Conservation (phyloP, 2,113 vertebrate species). For the Aldabrachelys gigantea region DNA sequence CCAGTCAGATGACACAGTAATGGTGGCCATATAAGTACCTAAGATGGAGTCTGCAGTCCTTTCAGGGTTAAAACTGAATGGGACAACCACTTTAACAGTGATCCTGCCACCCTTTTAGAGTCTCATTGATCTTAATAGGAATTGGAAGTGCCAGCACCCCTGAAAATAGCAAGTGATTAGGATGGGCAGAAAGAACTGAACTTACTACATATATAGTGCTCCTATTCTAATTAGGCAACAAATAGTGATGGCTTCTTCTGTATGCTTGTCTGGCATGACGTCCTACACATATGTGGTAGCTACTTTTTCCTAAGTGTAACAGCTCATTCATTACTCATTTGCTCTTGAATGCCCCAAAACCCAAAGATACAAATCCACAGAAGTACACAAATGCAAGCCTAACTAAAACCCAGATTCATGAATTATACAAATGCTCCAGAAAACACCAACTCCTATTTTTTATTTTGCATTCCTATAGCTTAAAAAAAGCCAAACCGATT, state of each 20-base stretch:
- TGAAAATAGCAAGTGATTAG: not conserved
- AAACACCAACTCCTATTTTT: slow-evolving; percentile 58
- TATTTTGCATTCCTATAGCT: slow-evolving; percentile 62
- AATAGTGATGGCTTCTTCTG: not conserved
- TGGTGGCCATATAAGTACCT: not conserved
- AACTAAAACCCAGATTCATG: slow-evolving; percentile 32
- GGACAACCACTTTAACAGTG: not conserved
- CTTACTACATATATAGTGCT: not conserved
- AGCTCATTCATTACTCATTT: slow-evolving; percentile 15
- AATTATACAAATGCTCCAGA: slow-evolving; percentile 50
- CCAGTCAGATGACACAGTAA: not conserved
- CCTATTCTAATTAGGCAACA: not conserved
- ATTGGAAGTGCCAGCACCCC: not conserved
- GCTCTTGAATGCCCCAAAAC: not conserved
- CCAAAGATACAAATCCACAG: slow-evolving; percentile 4
- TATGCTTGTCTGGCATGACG: not conserved
- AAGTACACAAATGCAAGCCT: slow-evolving; percentile 23
- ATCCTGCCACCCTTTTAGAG: not conserved
- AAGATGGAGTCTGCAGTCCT: not conserved
- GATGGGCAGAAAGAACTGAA: not conserved
- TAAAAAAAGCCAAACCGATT: slow-evolving; percentile 26
- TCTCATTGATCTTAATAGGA: not conserved
- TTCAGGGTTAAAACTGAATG: not conserved
- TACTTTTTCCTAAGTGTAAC: not conserved
- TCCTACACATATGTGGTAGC: not conserved